Evolutionary conservation across 2,888 invertebrate species (phyloP).

Genomic region (Dorcus parallelipipedus): DNA sequence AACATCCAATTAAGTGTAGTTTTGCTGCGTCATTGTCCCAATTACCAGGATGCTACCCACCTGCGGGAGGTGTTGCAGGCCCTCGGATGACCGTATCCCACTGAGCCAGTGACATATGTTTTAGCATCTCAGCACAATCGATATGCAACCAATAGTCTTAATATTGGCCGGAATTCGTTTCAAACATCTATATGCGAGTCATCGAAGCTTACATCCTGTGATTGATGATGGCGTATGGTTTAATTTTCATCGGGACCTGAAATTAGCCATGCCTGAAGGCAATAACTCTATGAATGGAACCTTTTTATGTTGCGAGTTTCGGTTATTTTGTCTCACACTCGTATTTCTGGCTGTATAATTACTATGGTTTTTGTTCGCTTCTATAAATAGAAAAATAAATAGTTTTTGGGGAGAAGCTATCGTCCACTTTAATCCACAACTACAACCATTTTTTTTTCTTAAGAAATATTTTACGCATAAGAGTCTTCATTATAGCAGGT

Average conservation of each 20-base stretch:
- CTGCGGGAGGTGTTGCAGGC: slow-evolving; percentile 8
- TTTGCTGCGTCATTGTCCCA: slow-evolving; percentile 33
- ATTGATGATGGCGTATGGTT: slow-evolving; percentile 37
- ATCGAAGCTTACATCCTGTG: slow-evolving; percentile 41
- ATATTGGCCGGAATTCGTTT: slow-evolving; percentile 21
- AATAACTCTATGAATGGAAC: slow-evolving; percentile 34
- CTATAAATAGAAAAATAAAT: slow-evolving; percentile 24
- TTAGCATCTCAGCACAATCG: slow-evolving; percentile 5
- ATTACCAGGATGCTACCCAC: slow-evolving; percentile 25
- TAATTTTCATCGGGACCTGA: slow-evolving; percentile 37
- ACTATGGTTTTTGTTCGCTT: slow-evolving; percentile 18
- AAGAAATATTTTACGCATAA: too few species aligned
- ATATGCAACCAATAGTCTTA: slow-evolving; percentile 4
- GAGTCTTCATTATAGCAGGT: too few species aligned
- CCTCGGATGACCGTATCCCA: not conserved
- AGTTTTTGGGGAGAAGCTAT: slow-evolving; percentile 7
- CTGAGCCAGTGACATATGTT: slow-evolving; percentile 16
- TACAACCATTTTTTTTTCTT: too few species aligned
- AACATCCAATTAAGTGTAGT: slow-evolving; percentile 32
- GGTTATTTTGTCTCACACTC: slow-evolving; percentile 21
- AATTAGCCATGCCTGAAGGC: slow-evolving; percentile 41
- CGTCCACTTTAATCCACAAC: too few species aligned
- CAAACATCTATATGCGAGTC: slow-evolving; percentile 36
- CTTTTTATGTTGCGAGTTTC: slow-evolving; percentile 19
- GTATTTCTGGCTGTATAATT: slow-evolving; percentile 23